Evolutionary conservation across 2,113 vertebrate genomes (phyloP), one percentile per base, ranked within the genome.

Genomic region (Thunnus maccoyii): DNA sequence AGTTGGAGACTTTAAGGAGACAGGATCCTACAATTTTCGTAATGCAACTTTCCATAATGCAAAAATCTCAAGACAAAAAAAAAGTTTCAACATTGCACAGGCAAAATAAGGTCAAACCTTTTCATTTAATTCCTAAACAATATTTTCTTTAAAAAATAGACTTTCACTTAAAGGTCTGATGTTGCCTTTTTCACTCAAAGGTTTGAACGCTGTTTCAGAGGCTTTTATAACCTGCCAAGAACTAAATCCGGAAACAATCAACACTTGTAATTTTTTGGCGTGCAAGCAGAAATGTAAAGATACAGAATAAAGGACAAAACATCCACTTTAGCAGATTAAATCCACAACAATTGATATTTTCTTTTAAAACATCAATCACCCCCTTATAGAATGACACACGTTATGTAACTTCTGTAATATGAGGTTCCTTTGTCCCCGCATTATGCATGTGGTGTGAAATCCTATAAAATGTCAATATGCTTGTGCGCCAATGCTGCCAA

Each of bases 401-500:
- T 90, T 88, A 85, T 61, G 72, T 78, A 85, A 90, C 76, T 10
- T 54, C 15, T 18, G 41, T 73, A 66, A 76, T 81, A 58, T 47
- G 61, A 55, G 70, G 63, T 17, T 57, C 55, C 68, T 67, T 78
- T 81, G 71, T 82, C 18, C 27, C 55, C 47, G 72, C 74, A 74
- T 89, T 76, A 84, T 84, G 86, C 55, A 80, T 81, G 73, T 72
- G 71, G 48, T 66, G 85, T 89, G 77, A 90, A 91, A 91, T 91
- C 88, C 89, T 78, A 73, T 87, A 83, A 91, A 88, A 85, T 61
- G 82, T 80, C 88, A 85, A 80, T 71, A 71, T 58, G 86, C 78
- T 66, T 65, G 66, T 50, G 69, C 63, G 55, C 55, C 66, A 77
- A 79, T 16, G n/a, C 82, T 76, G 75, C 85, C 76, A 77, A 91